phyloP scores from a whole-genome alignment of 2,888 invertebrate species.

The Dromius quadrimaculatus region DNA sequence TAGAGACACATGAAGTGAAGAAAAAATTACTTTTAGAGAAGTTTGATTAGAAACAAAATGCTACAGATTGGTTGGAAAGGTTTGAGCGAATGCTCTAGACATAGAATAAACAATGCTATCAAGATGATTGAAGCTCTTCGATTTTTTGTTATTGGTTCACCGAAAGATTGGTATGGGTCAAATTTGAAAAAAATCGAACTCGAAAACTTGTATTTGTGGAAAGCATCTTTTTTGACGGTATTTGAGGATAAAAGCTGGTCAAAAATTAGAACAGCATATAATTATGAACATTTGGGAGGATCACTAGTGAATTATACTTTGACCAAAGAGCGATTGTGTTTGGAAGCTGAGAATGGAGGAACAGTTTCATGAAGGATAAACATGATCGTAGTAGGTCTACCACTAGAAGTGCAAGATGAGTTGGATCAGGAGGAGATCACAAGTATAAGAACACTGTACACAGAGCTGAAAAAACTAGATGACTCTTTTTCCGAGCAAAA shows the following conservation, averaged over 20 bases:
- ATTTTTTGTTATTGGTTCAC: constrained; percentile 6
- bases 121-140: background rate
- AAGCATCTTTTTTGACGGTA: constrained; percentile 20
- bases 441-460: constrained; percentile 15
- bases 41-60: constrained; percentile 29
- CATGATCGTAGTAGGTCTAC: constrained; percentile 44
- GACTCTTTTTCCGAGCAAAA: constrained; percentile 3
- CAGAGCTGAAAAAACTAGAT: constrained; percentile 35
- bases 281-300: constrained; percentile 38
- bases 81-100: constrained; percentile 23
- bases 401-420: constrained; percentile 40
- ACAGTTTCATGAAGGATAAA: constrained; percentile 30
- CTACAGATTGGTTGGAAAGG: constrained; percentile 22
- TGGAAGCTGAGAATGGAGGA: constrained; percentile 26
- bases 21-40: constrained; percentile 22
- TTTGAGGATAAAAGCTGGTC: constrained; percentile 44
- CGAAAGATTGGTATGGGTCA: constrained; percentile 33
- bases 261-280: constrained; percentile 37
- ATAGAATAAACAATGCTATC: background rate
- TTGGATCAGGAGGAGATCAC: constrained; percentile 33
- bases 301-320: constrained; percentile 44
- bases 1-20: constrained; percentile 14
- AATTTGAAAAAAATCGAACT: constrained; percentile 42
- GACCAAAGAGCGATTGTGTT: constrained; percentile 32
- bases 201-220: constrained; percentile 28